A percentile compares a stretch with the other conserved stretches of the same genome.
phyloP scores from a whole-genome alignment of 2,888 invertebrate species.

The Hipparchia semele region DNA sequence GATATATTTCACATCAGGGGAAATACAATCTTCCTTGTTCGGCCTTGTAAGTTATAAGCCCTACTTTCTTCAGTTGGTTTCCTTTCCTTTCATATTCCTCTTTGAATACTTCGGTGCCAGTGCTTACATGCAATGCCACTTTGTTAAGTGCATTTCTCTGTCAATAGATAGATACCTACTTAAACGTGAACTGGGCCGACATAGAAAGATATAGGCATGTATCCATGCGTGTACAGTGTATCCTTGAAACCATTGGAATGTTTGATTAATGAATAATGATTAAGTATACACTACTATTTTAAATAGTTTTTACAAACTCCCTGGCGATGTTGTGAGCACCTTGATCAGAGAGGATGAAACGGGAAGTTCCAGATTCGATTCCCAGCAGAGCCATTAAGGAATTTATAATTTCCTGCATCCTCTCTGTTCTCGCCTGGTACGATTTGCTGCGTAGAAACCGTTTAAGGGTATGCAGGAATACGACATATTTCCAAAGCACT shows the following conservation, averaged over 20 bases:
- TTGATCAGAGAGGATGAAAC: too few species aligned
- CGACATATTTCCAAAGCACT: too few species aligned
- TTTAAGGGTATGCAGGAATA: too few species aligned
- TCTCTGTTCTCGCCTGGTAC: too few species aligned
- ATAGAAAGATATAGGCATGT: neutral
- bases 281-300: too few species aligned
- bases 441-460: too few species aligned
- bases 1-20: neutral
- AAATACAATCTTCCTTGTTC: neutral
- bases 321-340: too few species aligned
- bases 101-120: conserved; percentile 4
- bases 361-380: too few species aligned
- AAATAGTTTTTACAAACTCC: too few species aligned
- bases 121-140: conserved; percentile 32
- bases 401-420: too few species aligned
- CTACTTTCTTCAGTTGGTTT: conserved; percentile 25
- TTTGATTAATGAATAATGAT: too few species aligned
- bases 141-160: conserved; percentile 32
- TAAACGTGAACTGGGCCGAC: neutral
- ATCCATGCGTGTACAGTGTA: neutral
- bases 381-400: too few species aligned
- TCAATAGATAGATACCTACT: conserved; percentile 15
- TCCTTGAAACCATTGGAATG: neutral
- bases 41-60: conserved; percentile 16
- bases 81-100: conserved; percentile 31